These are phyloP conservation scores for Ostrea edulis DNA, from an alignment of 1,140 invertebrate genomes.

Conservation along the genomic window DNA sequence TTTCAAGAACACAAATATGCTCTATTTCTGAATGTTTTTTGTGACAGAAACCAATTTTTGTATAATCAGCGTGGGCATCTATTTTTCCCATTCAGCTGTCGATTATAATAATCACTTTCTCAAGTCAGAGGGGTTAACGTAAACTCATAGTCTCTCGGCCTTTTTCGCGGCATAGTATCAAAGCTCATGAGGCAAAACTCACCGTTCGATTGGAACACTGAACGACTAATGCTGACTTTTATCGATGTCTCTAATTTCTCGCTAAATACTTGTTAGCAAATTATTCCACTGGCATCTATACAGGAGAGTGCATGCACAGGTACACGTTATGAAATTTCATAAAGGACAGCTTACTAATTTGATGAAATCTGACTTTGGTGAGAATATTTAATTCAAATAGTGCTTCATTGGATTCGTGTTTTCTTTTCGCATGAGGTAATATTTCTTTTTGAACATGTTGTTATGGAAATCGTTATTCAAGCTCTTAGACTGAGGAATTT, in stretches of 20 bases:
- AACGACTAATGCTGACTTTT: neutral
- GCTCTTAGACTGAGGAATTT: neutral
- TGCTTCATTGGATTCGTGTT: neutral
- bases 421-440: neutral
- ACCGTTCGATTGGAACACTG: neutral
- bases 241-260: conserved; percentile 1
- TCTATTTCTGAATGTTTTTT: neutral
- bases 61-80: conserved; percentile 30
- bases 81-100: neutral
- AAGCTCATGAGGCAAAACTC: neutral
- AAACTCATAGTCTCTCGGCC: neutral
- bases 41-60: neutral
- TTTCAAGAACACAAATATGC: neutral
- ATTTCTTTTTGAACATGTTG: neutral
- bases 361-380: neutral
- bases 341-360: neutral
- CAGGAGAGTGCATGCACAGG: neutral
- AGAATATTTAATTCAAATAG: neutral
- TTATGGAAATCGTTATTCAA: neutral
- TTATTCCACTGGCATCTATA: neutral
- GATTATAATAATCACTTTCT: neutral
- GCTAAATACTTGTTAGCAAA: neutral
- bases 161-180: neutral
- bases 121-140: neutral
- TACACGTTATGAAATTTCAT: neutral